These are phyloP conservation scores for Teleopsis dalmanni DNA, from an alignment of 1,140 invertebrate species.

Conservation along the genomic window DNA sequence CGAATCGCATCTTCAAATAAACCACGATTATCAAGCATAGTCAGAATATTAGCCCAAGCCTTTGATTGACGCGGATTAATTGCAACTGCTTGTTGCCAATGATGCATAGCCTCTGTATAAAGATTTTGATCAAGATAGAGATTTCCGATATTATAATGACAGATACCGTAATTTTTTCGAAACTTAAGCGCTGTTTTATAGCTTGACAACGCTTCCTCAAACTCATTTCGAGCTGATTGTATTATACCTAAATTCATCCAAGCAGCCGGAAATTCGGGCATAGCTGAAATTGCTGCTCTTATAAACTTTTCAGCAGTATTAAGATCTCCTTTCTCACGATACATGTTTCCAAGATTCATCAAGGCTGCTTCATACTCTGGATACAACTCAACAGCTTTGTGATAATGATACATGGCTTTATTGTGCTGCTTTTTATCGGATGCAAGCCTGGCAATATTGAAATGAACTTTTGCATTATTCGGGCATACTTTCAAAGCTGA, in stretches of 20 bases:
- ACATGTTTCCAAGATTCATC: constrained; percentile 93
- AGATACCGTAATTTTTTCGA: constrained; percentile 80
- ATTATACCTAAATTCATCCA: constrained; percentile 98
- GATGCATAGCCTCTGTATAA: constrained; percentile 51
- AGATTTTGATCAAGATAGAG: constrained; percentile 56
- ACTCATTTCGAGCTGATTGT: constrained; percentile 64
- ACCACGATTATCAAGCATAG: constrained; percentile 78
- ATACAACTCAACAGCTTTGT: constrained; percentile 72
- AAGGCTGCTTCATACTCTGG: constrained; percentile 92
- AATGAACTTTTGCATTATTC: constrained; percentile 87
- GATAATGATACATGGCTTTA: constrained; percentile 70
- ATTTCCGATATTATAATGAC: constrained; percentile 91
- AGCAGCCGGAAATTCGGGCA: constrained; percentile 84
- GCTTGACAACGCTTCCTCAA: constrained; percentile 64
- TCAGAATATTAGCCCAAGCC: constrained; percentile 87
- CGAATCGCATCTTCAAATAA: constrained; percentile 57
- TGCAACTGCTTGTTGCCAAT: constrained; percentile 74
- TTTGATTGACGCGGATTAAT: constrained; percentile 69
- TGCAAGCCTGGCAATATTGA: constrained; percentile 85
- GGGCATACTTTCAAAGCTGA: constrained; percentile 72
- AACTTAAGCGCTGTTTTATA: constrained; percentile 71
- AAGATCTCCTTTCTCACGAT: constrained; percentile 68
- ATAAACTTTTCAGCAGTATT: constrained; percentile 71
- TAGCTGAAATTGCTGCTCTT: constrained; percentile 62
- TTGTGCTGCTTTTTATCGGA: constrained; percentile 63